Evolutionary conservation across 1,140 invertebrate genomes (phyloP).

Genomic region (Eufriesea mexicana): DNA sequence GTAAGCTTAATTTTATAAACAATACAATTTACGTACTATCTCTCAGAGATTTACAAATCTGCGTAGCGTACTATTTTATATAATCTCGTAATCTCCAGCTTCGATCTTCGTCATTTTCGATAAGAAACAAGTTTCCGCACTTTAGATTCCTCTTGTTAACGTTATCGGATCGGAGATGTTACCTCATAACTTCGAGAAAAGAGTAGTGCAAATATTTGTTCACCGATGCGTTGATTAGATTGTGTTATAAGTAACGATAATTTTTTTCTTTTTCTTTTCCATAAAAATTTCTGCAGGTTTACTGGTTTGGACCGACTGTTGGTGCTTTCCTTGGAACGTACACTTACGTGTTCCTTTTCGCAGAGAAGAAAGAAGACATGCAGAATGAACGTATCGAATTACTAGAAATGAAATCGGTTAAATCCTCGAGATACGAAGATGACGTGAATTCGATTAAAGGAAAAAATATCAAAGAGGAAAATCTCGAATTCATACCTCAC

Average conservation of each 20-base stretch:
- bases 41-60: slow-evolving; percentile 7
- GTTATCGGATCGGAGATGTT: not conserved
- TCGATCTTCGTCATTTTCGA: not conserved
- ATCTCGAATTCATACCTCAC: not conserved
- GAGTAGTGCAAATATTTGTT: slow-evolving; percentile 17
- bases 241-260: not conserved
- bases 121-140: not conserved
- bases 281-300: slow-evolving; percentile 62
- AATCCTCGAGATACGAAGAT: not conserved
- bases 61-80: not conserved
- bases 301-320: slow-evolving; percentile 71
- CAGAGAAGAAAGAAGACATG: not conserved
- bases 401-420: slow-evolving; percentile 2
- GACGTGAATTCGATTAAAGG: not conserved
- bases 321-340: slow-evolving; percentile 73
- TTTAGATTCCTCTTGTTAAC: not conserved
- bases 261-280: slow-evolving; percentile 13
- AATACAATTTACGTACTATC: not conserved
- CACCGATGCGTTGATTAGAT: slow-evolving; percentile 23
- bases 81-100: slow-evolving; percentile 6
- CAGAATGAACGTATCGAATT: not conserved
- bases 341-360: slow-evolving; percentile 67
- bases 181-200: not conserved
- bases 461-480: not conserved
- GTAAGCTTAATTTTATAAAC: slow-evolving; percentile 75